Conservation (phyloP, 2,888 invertebrate genomes). For the Cryptocephalus moraei region DNA sequence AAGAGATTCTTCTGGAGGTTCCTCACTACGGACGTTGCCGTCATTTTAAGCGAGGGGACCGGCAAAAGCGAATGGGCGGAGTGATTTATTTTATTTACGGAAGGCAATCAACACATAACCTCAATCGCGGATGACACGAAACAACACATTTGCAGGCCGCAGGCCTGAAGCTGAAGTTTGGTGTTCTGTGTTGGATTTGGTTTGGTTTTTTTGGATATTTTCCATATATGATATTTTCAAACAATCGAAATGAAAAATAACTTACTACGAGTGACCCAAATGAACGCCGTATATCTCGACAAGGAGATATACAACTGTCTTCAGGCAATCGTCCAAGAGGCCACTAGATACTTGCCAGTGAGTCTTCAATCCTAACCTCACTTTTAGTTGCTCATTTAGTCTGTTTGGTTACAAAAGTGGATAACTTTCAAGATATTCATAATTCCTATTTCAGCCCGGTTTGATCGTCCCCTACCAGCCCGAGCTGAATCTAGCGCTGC, state of each 20-base stretch:
- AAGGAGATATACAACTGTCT: constrained; percentile 65
- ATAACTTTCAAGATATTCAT: background rate
- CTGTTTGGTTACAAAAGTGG: no score
- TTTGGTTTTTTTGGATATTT: no score
- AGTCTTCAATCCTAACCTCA: constrained; percentile 15
- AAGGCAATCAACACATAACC: no score
- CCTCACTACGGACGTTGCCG: constrained; percentile 62
- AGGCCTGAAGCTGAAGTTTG: no score
- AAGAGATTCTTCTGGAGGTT: constrained; percentile 71
- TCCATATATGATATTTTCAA: no score
- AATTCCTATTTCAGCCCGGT: constrained; percentile 46
- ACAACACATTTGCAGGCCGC: no score
- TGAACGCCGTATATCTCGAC: constrained; percentile 75
- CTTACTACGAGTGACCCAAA: constrained; percentile 36
- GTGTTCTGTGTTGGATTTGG: no score
- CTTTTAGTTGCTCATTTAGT: no score
- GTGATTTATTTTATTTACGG: no score
- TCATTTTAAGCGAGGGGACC: constrained; percentile 23
- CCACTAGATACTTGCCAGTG: constrained; percentile 58
- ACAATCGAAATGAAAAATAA: constrained; percentile 16
- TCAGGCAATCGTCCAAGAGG: constrained; percentile 52
- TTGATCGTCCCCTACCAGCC: constrained; percentile 51
- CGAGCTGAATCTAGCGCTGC: constrained; percentile 59
- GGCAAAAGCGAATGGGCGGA: no score
- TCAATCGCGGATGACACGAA: no score